These are phyloP conservation scores for Thymelicus acteon DNA, from an alignment of 2,888 invertebrate genomes.

Conservation along the genomic window DNA sequence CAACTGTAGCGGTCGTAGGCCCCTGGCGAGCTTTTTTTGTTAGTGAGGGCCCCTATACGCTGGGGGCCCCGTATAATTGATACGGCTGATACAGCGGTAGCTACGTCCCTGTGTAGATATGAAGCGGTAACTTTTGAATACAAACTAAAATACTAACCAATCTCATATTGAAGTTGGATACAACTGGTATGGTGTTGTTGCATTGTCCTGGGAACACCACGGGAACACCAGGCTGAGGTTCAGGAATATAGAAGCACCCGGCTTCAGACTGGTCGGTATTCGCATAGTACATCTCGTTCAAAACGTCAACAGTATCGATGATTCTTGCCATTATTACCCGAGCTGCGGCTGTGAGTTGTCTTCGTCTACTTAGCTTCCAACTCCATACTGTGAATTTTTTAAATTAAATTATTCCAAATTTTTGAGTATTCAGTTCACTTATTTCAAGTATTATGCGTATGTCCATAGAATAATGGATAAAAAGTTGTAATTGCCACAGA, in stretches of 20 bases:
- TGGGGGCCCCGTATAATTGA: too few relatives aligned
- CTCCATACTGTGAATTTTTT: constrained; percentile 54
- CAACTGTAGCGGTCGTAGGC: too few relatives aligned
- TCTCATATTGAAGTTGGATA: constrained; percentile 52
- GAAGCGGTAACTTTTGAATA: too few relatives aligned
- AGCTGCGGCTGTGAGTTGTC: constrained; percentile 48
- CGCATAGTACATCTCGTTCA: constrained; percentile 57
- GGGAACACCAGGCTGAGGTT: constrained; percentile 54
- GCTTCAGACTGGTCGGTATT: constrained; percentile 52
- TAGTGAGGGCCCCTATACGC: too few relatives aligned
- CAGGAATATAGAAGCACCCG: constrained; percentile 69
- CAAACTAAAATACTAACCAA: constrained; percentile 46
- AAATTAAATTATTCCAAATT: too few relatives aligned
- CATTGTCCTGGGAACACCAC: constrained; percentile 68
- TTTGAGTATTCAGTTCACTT: too few relatives aligned
- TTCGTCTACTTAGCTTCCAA: constrained; percentile 70
- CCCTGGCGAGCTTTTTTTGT: too few relatives aligned
- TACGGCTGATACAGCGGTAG: too few relatives aligned
- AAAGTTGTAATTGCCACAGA: too few relatives aligned
- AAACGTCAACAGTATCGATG: constrained; percentile 51
- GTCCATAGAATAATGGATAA: too few relatives aligned
- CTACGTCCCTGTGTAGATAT: too few relatives aligned
- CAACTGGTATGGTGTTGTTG: constrained; percentile 52
- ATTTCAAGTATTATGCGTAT: too few relatives aligned
- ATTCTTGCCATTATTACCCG: constrained; percentile 51